A percentile compares a stretch with the other conserved stretches of the same genome.
These are phyloP conservation scores for Amphimallon solstitiale DNA, from an alignment of 2,888 invertebrate species.

Conservation along the genomic window DNA sequence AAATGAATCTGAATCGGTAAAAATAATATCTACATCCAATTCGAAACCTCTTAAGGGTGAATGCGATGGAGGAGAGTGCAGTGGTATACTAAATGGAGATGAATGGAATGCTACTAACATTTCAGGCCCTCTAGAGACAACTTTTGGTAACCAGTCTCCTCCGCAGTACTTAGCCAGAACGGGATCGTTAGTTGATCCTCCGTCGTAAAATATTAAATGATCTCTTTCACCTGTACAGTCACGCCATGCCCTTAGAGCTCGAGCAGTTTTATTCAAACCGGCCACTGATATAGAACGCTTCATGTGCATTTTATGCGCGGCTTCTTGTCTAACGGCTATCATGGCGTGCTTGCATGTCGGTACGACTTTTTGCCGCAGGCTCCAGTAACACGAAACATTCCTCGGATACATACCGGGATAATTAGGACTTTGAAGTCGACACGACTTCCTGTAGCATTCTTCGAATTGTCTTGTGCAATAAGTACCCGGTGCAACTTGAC, in stretches of 20 bases:
- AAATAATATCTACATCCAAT: conserved; percentile 86
- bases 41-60: conserved; percentile 84
- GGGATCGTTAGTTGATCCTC: conserved; percentile 82
- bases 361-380: conserved; percentile 83
- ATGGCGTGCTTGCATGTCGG: conserved; percentile 92
- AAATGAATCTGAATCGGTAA: conserved; percentile 86
- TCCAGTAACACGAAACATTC: conserved; percentile 93
- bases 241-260: conserved; percentile 81
- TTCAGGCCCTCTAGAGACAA: conserved; percentile 79
- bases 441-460: conserved; percentile 86
- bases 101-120: conserved; percentile 91
- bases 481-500: conserved; percentile 76
- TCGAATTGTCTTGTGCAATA: conserved; percentile 81
- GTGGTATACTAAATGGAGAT: conserved; percentile 83
- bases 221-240: conserved; percentile 86
- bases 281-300: conserved; percentile 74
- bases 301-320: conserved; percentile 78
- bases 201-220: conserved; percentile 87
- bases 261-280: conserved; percentile 75
- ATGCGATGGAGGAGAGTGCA: conserved; percentile 71
- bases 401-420: conserved; percentile 89
- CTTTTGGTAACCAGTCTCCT: conserved; percentile 84
- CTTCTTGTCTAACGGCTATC: conserved; percentile 85
- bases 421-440: conserved; percentile 89
- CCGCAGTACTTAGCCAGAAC: conserved; percentile 89